Conservation (phyloP, 2,113 vertebrate genomes). For the Phyllopteryx taeniolatus region DNA sequence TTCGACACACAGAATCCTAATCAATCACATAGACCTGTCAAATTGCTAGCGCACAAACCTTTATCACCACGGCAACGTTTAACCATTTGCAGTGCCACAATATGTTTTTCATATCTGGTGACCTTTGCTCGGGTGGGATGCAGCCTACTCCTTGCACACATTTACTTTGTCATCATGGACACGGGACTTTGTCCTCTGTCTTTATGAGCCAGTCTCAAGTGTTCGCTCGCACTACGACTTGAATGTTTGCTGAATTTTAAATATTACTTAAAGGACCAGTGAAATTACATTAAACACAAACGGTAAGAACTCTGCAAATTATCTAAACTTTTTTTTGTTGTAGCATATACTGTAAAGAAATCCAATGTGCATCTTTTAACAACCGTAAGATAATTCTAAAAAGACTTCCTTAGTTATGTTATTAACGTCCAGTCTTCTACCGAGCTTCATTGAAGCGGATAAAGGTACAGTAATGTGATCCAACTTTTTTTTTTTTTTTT, state of each 20-base stretch:
- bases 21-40: background rate
- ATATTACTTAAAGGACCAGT: background rate
- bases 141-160: background rate
- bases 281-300: background rate
- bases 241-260: background rate
- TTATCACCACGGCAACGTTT: slow-evolving; percentile 3
- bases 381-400: background rate
- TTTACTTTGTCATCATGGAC: background rate
- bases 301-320: slow-evolving; percentile 27
- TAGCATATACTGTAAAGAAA: background rate
- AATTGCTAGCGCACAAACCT: background rate
- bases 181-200: slow-evolving; percentile 56
- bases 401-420: background rate
- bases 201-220: slow-evolving; percentile 45
- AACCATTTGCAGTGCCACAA: background rate
- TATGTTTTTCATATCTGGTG: slow-evolving; percentile 3
- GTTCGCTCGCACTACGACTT: slow-evolving; percentile 21
- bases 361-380: background rate
- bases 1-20: background rate
- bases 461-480: background rate
- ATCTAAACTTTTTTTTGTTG: background rate
- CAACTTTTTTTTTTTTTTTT: background rate
- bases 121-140: slow-evolving; percentile 48
- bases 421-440: background rate
- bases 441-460: background rate